Conservation (phyloP, 2,888 invertebrate species). For the Cerastis leucographa region DNA sequence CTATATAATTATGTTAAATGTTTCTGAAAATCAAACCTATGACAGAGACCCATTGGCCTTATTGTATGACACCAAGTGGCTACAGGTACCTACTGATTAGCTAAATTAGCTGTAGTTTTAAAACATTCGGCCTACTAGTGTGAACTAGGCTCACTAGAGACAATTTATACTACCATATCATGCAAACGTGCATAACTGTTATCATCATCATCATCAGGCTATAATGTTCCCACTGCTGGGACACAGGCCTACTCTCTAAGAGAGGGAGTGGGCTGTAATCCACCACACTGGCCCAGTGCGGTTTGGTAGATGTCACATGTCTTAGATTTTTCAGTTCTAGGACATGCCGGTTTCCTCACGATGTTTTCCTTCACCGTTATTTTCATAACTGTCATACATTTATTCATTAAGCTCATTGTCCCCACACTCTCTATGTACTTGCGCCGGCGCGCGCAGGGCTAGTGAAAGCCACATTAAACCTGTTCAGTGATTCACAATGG, state of each 20-base stretch:
- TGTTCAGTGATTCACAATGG: conserved; percentile 35
- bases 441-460: conserved; percentile 24
- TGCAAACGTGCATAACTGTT: conserved; percentile 1
- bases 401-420: neutral
- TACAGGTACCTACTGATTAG: no score
- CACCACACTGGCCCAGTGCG: no score
- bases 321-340: no score
- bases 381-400: neutral
- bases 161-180: neutral
- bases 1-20: neutral
- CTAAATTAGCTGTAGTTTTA: neutral
- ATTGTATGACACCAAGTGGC: neutral
- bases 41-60: neutral
- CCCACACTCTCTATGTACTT: conserved; percentile 1
- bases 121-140: neutral
- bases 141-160: neutral
- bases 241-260: no score
- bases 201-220: no score
- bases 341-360: no score
- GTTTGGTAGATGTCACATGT: no score
- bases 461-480: conserved; percentile 39
- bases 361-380: no score
- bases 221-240: no score
- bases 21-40: neutral
- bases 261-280: no score